Base-by-base conservation (phyloP, 2,797 vertebrate genomes). In the Sebastes umbrosus region DNA sequence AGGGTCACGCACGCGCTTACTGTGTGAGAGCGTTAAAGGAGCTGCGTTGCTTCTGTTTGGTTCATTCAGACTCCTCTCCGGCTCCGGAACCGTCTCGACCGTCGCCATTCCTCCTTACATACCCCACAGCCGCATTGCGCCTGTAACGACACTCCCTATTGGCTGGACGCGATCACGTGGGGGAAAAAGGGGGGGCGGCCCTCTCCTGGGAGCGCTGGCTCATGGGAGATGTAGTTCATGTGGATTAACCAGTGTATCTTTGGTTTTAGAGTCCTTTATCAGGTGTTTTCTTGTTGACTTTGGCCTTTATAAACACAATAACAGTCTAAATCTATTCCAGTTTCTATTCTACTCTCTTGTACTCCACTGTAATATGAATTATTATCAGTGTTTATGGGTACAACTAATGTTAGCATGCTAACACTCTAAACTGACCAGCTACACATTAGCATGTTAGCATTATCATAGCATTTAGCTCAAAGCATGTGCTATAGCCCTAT, bases 41-140 rank as follows among this genome's bases (percentile, higher is more conserved):
- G 89, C 90, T 90, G 70, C 1, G 84, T 50, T 85, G 72, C 72
- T 85, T 57, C 90, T 91, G 87, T 94, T 86, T 93, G 93, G 93
- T 93, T 85, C 73, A 81, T 64, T 82, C 83, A 34, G 84, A n/a
- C 79, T 84, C 69, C 5, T 43, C 39, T 43, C 39, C 5, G 52
- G n/a, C 85, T 88, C 87, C 72, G 73, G 82, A 89, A 85, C 88
- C 82, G 78, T 50, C 85, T 94, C 91, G 92, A 84, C 90, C 93
- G 95, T 92, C 95, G 95, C 95, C 95, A 96, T 96, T 96, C 77
- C 94, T 94, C 82, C 95, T 96, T 96, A 95, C 95, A 96, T 94
- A n/a, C 92, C 90, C 82, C 55, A 89, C 75, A 76, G 20, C 92
- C 88, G 91, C 92, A 92, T 82, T 94, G 93, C 93, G 90, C 92